phyloP scores from a whole-genome alignment of 2,113 vertebrate species.

The Mus pahari region DNA sequence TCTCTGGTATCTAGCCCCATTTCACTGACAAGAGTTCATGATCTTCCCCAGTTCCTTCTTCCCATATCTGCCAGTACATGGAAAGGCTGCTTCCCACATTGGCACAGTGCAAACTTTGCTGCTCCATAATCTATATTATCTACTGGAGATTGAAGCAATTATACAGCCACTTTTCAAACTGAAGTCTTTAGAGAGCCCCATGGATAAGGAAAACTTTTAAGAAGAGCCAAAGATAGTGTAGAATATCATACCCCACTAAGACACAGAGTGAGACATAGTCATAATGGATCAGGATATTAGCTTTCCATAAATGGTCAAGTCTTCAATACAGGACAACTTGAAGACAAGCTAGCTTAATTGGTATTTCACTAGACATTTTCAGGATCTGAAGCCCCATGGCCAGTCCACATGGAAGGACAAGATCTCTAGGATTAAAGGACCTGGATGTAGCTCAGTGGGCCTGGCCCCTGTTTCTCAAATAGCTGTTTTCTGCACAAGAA shows the following conservation, averaged over 20 bases:
- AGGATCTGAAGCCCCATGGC: not conserved
- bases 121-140: slow-evolving; percentile 25
- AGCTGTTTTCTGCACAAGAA: slow-evolving; percentile 1
- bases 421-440: not conserved
- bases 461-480: not conserved
- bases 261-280: not conserved
- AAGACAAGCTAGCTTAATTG: not conserved
- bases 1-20: not conserved
- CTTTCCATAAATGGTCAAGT: not conserved
- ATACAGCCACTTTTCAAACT: not conserved
- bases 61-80: not conserved
- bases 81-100: not conserved
- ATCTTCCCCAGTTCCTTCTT: slow-evolving; percentile 14
- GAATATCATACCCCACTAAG: not conserved
- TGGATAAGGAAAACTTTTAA: not conserved
- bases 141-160: slow-evolving; percentile 30
- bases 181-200: not conserved
- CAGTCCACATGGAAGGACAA: slow-evolving; percentile 19
- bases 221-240: not conserved
- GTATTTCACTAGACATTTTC: slow-evolving; percentile 48
- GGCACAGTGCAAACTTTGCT: not conserved
- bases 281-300: not conserved
- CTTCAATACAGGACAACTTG: not conserved
- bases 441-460: not conserved
- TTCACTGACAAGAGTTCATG: not conserved